Evolutionary conservation across 2,888 invertebrate genomes (phyloP), one percentile per base, ranked within the genome.

Genomic region (Pegoplata infirma): DNA sequence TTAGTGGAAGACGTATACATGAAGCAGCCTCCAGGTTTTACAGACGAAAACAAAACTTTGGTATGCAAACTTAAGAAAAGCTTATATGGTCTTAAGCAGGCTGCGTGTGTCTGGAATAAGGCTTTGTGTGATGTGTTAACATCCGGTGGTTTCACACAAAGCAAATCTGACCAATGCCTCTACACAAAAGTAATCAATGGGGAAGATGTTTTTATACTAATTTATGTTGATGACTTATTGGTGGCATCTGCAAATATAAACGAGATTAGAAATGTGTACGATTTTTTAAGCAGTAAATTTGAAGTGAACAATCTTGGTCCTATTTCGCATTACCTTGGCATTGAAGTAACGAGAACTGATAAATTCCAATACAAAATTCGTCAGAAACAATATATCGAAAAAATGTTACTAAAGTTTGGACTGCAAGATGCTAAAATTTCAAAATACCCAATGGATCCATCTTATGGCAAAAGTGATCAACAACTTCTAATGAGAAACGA

Each of bases 141-240:
- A 6, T 23, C 23, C 1, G 36, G 7, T 10, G 16, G 40, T 36
- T 76, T 72, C 61, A 4, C 14, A n/a, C 76, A 68, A 25, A 66
- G 76, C 23, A 47, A 67, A 3, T 14, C 16, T 8, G 80, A 80
- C 72, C 47, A 55, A 56, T 81, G 81, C 21, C 21, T 77, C 8
- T 79, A 81, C 53, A 23, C 47, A 10, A 68, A 66, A 23, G 16
- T 47, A 12, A 12, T 72, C 16, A 47, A 67, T 17, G 49, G 51
- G 25, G n/a, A 64, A 17, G 75, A 17, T 23, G 17, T 58, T 14
- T 68, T 66, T 51, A n/a, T 78, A 0, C 8, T 80, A 0, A 40
- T 81, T n/a, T 80, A 81, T 47, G 76, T 76, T 19, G 74, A 80
- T 32, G 77, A 77, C 14, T 59, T 77, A 5, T 32, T 76, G 1